These are phyloP conservation scores for Gephyroberyx darwinii DNA, from an alignment of 2,797 vertebrate genomes.

Conservation along the genomic window DNA sequence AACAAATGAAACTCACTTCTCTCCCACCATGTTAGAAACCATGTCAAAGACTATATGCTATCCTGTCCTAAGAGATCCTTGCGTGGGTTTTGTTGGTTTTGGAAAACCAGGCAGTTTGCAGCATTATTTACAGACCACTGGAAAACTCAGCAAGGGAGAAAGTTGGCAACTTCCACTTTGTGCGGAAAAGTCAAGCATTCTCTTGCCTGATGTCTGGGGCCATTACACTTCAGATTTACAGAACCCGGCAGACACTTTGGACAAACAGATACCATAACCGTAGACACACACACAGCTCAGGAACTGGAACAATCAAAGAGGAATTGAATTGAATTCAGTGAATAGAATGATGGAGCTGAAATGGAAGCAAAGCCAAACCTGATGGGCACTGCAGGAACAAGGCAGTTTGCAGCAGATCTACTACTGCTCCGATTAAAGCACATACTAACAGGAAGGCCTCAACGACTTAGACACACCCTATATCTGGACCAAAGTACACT, in stretches of 20 bases:
- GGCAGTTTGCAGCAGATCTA: slow-evolving; percentile 30
- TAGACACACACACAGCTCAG: slow-evolving; percentile 13
- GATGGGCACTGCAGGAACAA: slow-evolving; percentile 32
- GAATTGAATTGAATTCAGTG: slow-evolving; percentile 18
- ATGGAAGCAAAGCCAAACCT: not conserved
- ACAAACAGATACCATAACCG: slow-evolving; percentile 34
- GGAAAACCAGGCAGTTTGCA: slow-evolving; percentile 89
- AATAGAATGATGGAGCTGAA: slow-evolving; percentile 1
- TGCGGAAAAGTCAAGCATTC: slow-evolving; percentile 42
- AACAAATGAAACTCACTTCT: slow-evolving; percentile 95
- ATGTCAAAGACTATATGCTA: slow-evolving; percentile 80
- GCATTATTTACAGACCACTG: slow-evolving; percentile 86
- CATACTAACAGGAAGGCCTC: slow-evolving; percentile 27
- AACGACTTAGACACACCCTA: not conserved
- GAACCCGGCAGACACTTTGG: slow-evolving; percentile 54
- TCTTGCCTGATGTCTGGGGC: slow-evolving; percentile 38
- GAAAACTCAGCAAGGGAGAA: slow-evolving; percentile 55
- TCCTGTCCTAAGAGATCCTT: slow-evolving; percentile 79
- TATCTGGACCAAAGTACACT: slow-evolving; percentile 18
- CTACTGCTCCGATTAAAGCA: slow-evolving; percentile 50
- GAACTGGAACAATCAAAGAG: not conserved
- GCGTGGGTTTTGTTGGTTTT: slow-evolving; percentile 80
- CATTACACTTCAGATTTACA: slow-evolving; percentile 20
- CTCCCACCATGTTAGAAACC: slow-evolving; percentile 85
- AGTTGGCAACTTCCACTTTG: slow-evolving; percentile 49